Evolutionary conservation across 2,797 vertebrate genomes (phyloP).

Genomic region (Schizopygopsis malacanthus): DNA sequence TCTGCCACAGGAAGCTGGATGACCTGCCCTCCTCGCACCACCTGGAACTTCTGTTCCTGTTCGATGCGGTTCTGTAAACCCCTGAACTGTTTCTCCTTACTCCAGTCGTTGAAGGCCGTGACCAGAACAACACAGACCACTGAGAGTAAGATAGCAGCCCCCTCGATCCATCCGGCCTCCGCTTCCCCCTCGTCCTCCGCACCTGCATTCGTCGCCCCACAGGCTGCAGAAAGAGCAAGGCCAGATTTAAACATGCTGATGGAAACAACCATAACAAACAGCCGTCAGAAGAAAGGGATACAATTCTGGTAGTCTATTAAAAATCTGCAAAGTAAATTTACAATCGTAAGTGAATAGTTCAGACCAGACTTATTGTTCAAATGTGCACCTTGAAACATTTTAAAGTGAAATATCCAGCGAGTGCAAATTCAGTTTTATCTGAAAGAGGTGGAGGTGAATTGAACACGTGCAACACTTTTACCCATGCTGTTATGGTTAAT

Average conservation of each 20-base stretch:
- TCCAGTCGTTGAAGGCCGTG: conserved; percentile 99
- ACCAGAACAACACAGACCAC: conserved; percentile 97
- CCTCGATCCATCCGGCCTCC: conserved; percentile 97
- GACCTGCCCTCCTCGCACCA: conserved; percentile 89
- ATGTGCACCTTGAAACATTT: too few relatives aligned
- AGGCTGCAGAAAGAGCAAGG: conserved; percentile 73
- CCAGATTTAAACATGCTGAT: not conserved
- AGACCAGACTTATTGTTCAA: too few relatives aligned
- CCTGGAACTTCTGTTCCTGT: conserved; percentile 97
- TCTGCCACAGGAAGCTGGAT: conserved; percentile 94
- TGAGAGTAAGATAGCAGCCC: conserved; percentile 94
- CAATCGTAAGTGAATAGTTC: too few relatives aligned
- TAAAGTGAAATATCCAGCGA: too few relatives aligned
- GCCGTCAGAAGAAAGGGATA: not conserved
- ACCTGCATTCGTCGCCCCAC: conserved; percentile 79
- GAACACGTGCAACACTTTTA: too few relatives aligned
- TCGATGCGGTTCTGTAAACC: conserved; percentile 97
- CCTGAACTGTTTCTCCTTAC: conserved; percentile 98
- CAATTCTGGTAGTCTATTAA: not conserved
- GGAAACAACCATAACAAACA: not conserved
- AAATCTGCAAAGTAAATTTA: not conserved
- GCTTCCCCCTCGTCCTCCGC: conserved; percentile 90
- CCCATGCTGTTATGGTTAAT: too few relatives aligned
- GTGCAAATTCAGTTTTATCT: too few relatives aligned
- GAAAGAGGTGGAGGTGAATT: too few relatives aligned